phyloP scores from a whole-genome alignment of 2,797 vertebrate genomes.

The Sparidentex hasta region DNA sequence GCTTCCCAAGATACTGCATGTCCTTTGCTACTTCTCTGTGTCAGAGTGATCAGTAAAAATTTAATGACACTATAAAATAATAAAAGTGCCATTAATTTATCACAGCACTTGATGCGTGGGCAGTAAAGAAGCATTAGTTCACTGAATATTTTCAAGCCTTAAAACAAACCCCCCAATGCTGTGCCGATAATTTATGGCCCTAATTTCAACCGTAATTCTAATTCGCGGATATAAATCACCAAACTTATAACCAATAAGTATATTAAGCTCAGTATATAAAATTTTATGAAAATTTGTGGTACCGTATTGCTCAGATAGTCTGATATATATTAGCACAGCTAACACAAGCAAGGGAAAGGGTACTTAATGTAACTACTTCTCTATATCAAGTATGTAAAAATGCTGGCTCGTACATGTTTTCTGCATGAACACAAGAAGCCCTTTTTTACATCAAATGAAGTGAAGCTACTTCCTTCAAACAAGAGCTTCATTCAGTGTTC shows the following conservation, averaged over 20 bases:
- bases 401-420: conserved; percentile 16
- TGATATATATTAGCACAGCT: conserved; percentile 79
- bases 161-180: conserved; percentile 94
- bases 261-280: conserved; percentile 99
- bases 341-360: conserved; percentile 46
- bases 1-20: conserved; percentile 90
- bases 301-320: conserved; percentile 86
- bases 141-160: conserved; percentile 92
- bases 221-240: conserved; percentile 93
- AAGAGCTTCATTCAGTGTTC: conserved; percentile 65
- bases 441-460: conserved; percentile 47
- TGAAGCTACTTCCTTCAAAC: conserved; percentile 49
- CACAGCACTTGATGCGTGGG: conserved; percentile 93
- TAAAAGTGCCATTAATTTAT: conserved; percentile 99
- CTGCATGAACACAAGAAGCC: background rate
- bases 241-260: conserved; percentile 98
- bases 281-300: conserved; percentile 95
- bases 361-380: conserved; percentile 43
- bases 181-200: conserved; percentile 92
- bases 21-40: conserved; percentile 95
- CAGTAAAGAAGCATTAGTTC: conserved; percentile 97
- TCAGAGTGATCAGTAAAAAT: conserved; percentile 99
- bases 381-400: conserved; percentile 47
- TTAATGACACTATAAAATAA: conserved; percentile 99
- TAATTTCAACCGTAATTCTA: conserved; percentile 94